Evolutionary conservation across 2,797 vertebrate species (phyloP), one percentile per base, ranked within the genome.

Genomic region (Fundulus diaphanus): DNA sequence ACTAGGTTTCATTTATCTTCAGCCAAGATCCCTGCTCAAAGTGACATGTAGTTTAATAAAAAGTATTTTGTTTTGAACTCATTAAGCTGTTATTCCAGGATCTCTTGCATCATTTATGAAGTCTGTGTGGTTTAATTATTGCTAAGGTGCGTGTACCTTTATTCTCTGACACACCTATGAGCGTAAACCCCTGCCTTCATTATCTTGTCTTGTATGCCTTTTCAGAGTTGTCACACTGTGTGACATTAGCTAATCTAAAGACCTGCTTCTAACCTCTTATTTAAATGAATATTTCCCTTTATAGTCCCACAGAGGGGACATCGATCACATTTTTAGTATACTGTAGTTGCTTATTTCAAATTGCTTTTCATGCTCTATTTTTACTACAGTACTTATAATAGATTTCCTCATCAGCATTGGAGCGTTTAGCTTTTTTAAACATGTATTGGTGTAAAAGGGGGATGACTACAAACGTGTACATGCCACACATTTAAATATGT

Each of bases 231-330:
- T 61, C 66, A 44, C 56, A 31, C 22, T 11, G 13, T 29, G 1
- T 51, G 51, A 94, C 94, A 93, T 65, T 73, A 2, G 68, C 33
- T 24, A 75, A 15, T 4, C 67, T 94, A 1, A 92, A 92, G 74
- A 89, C 44, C 20, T 82, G 94, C 56, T 79, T 73, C 2, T 94
- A n/a, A 76, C 35, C 18, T 92, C 87, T 73, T 84, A 86, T 78
- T 70, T 85, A 31, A 77, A 89, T n/a, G n/a, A n/a, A n/a, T n/a
- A n/a, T n/a, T n/a, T n/a, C n/a, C n/a, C n/a, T n/a, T n/a, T n/a
- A n/a, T n/a, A n/a, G n/a, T n/a, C n/a, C n/a, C n/a, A n/a, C n/a
- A n/a, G n/a, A n/a, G n/a, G n/a, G n/a, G n/a, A n/a, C n/a, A n/a
- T n/a, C n/a, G n/a, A n/a, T n/a, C n/a, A n/a, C n/a, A n/a, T n/a